Evolutionary conservation across 2,888 invertebrate genomes (phyloP), one percentile per base, ranked within the genome.

Genomic region (Gryllus longicercus): DNA sequence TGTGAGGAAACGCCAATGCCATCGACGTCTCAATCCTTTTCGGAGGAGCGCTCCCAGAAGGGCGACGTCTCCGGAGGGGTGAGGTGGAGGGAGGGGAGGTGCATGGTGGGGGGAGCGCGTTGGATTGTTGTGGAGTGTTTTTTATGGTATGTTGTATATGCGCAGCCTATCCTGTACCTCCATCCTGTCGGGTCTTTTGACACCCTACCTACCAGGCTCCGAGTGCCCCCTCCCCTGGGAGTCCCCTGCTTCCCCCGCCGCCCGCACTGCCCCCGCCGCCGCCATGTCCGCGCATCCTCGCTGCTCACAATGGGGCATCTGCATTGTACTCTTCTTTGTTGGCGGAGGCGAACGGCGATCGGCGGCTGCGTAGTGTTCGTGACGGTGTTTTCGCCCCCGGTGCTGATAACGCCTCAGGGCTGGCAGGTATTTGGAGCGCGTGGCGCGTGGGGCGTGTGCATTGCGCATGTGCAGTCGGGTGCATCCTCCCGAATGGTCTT

Each of bases 161-260:
- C 63, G 63, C 14, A n/a, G n/a, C 63, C 63, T 14, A 63, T 16
- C 16, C 63, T 8, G 63, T 63, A 8, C 8, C 63, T n/a, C n/a
- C 63, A 63, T 63, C 63, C 63, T 63, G 63, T 63, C 63, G 63
- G 63, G 63, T 14, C 63, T 14, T 63, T 63, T 63, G 63, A 63
- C 63, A 63, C 63, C 63, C 63, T 63, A 14, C 63, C 63, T 18
- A n/a, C 63, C 63, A 18, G 16, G 14, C 63, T 63, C 16, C 63
- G 63, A 18, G 63, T 63, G 63, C 63, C 63, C n/a, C 63, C n/a
- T 63, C n/a, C 63, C 38, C 1, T 1, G 8, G n/a, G 63, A 3
- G 63, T 63, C 63, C 14, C 63, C 38, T 38, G 8, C 38, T 38
- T 38, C 38, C 38, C 38, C 38, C 38, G 38, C 38, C 38, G 38